phyloP scores from a whole-genome alignment of 2,888 invertebrate genomes.

The Noctua fimbriata region DNA sequence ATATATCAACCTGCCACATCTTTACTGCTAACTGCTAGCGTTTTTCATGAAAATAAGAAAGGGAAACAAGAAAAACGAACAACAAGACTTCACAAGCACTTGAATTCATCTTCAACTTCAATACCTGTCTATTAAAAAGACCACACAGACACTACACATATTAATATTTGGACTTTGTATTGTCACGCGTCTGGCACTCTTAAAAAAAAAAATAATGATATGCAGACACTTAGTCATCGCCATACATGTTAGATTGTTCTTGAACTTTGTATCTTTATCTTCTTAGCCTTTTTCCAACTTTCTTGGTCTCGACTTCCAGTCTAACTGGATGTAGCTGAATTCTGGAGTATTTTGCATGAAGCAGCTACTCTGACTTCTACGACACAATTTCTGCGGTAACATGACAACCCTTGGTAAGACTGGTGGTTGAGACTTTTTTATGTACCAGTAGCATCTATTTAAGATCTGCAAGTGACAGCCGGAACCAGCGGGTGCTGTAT shows the following conservation, averaged over 20 bases:
- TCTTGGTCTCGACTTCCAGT: background rate
- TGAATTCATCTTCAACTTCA: background rate
- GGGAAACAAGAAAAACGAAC: background rate
- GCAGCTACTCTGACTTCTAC: background rate
- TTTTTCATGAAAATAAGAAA: background rate
- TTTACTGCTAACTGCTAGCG: background rate
- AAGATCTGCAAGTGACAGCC: background rate
- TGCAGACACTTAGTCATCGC: background rate
- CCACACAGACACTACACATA: background rate
- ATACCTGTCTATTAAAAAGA: background rate
- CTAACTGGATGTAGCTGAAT: background rate
- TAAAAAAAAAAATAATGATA: background rate
- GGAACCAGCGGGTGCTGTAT: background rate
- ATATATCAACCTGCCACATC: background rate
- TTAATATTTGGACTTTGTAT: background rate
- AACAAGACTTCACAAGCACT: background rate
- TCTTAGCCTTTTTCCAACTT: background rate
- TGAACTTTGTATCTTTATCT: background rate
- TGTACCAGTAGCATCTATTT: background rate
- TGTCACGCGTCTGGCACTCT: background rate
- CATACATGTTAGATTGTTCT: background rate
- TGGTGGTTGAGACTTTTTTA: background rate
- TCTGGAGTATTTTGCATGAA: background rate
- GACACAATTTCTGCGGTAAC: background rate
- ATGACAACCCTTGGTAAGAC: background rate